Evolutionary conservation across 2,113 vertebrate genomes (phyloP).

Genomic region (Psittacara wagleri): DNA sequence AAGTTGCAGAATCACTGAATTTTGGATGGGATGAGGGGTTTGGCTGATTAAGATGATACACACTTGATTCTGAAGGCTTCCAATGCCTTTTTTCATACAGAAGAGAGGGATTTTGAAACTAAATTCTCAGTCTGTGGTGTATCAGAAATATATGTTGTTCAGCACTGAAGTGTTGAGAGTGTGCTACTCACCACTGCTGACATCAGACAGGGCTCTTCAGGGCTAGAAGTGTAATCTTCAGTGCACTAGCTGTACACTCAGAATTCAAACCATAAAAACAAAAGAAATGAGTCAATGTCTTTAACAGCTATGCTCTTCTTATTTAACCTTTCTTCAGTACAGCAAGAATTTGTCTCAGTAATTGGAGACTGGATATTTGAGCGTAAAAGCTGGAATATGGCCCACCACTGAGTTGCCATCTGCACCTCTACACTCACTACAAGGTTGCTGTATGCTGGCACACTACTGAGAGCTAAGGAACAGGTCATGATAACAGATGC

Average conservation of each 20-base stretch:
- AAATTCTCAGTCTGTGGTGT: not conserved
- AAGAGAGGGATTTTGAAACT: not conserved
- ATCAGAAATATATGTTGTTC: not conserved
- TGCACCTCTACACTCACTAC: not conserved
- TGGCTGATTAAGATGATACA: not conserved
- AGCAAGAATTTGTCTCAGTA: not conserved
- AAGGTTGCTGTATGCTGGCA: not conserved
- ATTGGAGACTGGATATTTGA: not conserved
- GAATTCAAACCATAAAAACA: not conserved
- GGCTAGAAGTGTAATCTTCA: not conserved
- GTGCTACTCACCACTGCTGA: not conserved
- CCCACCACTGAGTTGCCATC: constrained; percentile 1
- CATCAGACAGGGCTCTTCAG: not conserved
- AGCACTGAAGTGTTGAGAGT: not conserved
- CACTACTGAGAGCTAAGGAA: not conserved
- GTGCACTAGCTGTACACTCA: not conserved
- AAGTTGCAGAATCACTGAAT: not conserved
- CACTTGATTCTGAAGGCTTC: not conserved
- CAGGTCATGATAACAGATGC: not conserved
- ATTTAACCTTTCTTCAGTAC: not conserved
- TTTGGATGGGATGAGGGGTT: not conserved
- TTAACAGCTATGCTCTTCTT: not conserved
- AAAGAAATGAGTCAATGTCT: not conserved
- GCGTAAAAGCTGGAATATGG: not conserved
- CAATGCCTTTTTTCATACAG: not conserved